Percentiles rank a stretch among this genome's conserved stretches.
These are phyloP conservation scores for Lottia gigantea DNA, from an alignment of 2,888 invertebrate genomes.

Conservation along the genomic window DNA sequence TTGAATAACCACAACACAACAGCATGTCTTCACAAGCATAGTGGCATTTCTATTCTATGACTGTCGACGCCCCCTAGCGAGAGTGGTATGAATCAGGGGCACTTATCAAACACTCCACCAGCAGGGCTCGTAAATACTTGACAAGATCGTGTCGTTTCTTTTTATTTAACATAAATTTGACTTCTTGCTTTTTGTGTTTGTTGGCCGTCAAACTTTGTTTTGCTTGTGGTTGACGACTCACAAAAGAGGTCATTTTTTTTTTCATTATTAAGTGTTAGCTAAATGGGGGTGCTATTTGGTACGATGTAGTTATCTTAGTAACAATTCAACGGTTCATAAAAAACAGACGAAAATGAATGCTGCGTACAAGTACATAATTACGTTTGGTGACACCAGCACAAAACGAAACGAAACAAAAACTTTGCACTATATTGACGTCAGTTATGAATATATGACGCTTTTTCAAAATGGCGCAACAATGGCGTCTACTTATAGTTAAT, in stretches of 20 bases:
- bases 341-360: too few relatives aligned
- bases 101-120: constrained; percentile 8
- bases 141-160: constrained; percentile 9
- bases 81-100: constrained; percentile 10
- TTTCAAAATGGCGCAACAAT: constrained; percentile 10
- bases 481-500: neutral
- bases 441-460: constrained; percentile 2
- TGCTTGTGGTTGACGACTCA: too few relatives aligned
- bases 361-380: neutral
- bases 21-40: constrained; percentile 6
- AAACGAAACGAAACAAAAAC: constrained; percentile 4
- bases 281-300: neutral
- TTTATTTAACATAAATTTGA: constrained; percentile 4
- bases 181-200: constrained; percentile 6
- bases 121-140: constrained; percentile 7
- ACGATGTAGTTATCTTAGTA: too few relatives aligned
- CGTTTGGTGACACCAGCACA: neutral
- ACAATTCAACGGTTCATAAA: too few relatives aligned
- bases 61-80: constrained; percentile 1
- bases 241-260: too few relatives aligned
- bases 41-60: constrained; percentile 1
- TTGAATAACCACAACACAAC: constrained; percentile 1
- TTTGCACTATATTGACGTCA: constrained; percentile 10
- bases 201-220: neutral
- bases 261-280: constrained; percentile 1